Conservation (phyloP, 2,113 vertebrate species). For the Toxostoma redivivum region DNA sequence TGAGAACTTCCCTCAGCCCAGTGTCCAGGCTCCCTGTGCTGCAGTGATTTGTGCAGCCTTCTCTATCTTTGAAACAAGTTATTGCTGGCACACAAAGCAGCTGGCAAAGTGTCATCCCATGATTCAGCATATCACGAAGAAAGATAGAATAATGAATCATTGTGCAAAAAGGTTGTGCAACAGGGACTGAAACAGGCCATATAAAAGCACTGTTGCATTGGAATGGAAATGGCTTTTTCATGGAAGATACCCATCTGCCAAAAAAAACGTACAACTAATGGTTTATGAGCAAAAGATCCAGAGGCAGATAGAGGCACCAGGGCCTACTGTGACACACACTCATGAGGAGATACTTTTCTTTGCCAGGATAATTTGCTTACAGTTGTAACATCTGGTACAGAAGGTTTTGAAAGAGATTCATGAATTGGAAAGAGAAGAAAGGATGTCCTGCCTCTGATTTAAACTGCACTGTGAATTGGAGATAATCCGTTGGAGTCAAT, state of each 20-base stretch:
- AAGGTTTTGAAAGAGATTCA: slow-evolving; percentile 23
- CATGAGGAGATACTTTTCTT: background rate
- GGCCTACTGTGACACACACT: slow-evolving; percentile 35
- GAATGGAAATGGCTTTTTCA: slow-evolving; percentile 31
- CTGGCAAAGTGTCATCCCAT: slow-evolving; percentile 29
- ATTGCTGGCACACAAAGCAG: slow-evolving; percentile 23
- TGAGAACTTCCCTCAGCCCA: slow-evolving; percentile 3
- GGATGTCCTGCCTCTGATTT: slow-evolving; percentile 5
- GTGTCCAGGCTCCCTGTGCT: background rate
- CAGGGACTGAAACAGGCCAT: background rate
- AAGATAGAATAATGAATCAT: slow-evolving; percentile 40
- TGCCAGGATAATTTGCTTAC: slow-evolving; percentile 39
- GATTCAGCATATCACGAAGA: slow-evolving; percentile 44
- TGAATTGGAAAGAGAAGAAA: slow-evolving; percentile 20
- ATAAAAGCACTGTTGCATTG: slow-evolving; percentile 3
- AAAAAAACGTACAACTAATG: background rate
- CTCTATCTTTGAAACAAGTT: slow-evolving; percentile 26
- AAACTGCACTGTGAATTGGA: slow-evolving; percentile 3
- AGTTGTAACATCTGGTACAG: slow-evolving; percentile 38
- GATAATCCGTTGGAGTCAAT: background rate
- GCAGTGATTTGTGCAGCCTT: background rate
- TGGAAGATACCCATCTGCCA: slow-evolving; percentile 7
- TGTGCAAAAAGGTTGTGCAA: slow-evolving; percentile 25
- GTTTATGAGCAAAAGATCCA: slow-evolving; percentile 46
- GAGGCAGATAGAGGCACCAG: slow-evolving; percentile 4